Percentiles rank a stretch among this genome's conserved stretches.
Conservation (phyloP, 2,888 invertebrate species). For the Argynnis bischoffii region DNA sequence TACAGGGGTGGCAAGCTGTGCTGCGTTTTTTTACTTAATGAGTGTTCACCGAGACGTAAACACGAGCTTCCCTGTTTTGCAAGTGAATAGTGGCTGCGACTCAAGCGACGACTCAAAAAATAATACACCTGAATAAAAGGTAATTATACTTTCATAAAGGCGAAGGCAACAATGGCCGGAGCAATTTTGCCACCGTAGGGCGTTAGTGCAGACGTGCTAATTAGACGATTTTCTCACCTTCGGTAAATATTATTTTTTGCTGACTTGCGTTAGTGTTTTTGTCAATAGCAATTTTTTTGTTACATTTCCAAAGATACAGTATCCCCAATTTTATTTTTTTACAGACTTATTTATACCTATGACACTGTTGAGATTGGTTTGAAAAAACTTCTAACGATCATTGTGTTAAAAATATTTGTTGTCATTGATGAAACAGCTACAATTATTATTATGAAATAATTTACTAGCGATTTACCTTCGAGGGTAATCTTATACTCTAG, state of each 20-base stretch:
- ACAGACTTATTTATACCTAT: slow-evolving; percentile 16
- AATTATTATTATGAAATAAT: background rate
- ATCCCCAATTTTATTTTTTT: slow-evolving; percentile 13
- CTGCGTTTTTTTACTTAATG: slow-evolving; percentile 59
- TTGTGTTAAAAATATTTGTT: slow-evolving; percentile 12
- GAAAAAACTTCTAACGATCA: slow-evolving; percentile 17
- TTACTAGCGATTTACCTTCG: no score
- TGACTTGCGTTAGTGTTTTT: slow-evolving; percentile 32
- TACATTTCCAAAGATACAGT: slow-evolving; percentile 10
- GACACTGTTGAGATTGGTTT: slow-evolving; percentile 4
- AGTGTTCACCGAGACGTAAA: slow-evolving; percentile 70
- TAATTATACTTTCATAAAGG: slow-evolving; percentile 73
- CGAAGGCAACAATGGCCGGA: slow-evolving; percentile 58
- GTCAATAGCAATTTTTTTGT: slow-evolving; percentile 27
- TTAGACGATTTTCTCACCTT: slow-evolving; percentile 80
- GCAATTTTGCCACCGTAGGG: slow-evolving; percentile 59
- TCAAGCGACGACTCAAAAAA: slow-evolving; percentile 60
- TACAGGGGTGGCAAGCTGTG: slow-evolving; percentile 44
- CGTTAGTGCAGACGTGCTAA: slow-evolving; percentile 63
- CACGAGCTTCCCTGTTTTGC: slow-evolving; percentile 66
- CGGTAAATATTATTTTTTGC: slow-evolving; percentile 55
- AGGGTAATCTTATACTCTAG: no score
- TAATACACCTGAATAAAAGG: slow-evolving; percentile 71
- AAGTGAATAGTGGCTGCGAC: slow-evolving; percentile 59
- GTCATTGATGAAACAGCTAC: background rate